Evolutionary conservation across 2,797 vertebrate species (phyloP).

Genomic region (Bucorvus abyssinicus): DNA sequence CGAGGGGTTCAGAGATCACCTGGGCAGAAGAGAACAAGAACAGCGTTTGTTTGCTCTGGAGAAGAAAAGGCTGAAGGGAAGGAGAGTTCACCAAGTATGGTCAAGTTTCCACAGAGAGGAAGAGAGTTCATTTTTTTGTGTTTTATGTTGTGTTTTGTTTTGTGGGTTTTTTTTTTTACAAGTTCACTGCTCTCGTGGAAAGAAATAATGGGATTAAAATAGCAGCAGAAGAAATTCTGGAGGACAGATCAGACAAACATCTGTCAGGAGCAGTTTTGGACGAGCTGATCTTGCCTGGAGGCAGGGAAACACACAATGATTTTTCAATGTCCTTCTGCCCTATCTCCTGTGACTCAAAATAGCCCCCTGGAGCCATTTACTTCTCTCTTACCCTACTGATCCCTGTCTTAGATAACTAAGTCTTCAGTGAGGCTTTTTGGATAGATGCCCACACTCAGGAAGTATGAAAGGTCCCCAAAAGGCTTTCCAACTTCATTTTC

Average conservation of each 20-base stretch:
- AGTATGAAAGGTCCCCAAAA: neutral
- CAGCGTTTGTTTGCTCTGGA: neutral
- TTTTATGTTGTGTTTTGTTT: no score
- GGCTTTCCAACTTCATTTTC: neutral
- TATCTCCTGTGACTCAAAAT: neutral
- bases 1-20: neutral
- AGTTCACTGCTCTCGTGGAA: neutral
- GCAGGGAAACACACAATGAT: neutral
- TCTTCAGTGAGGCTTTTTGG: neutral
- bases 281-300: neutral
- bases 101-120: neutral
- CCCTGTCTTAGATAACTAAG: neutral
- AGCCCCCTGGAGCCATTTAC: neutral
- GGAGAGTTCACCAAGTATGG: neutral
- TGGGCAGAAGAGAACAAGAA: fast-evolving
- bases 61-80: neutral
- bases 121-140: neutral
- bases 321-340: neutral
- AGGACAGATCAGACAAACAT: neutral
- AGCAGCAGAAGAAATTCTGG: neutral
- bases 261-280: conserved; percentile 2
- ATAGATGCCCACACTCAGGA: neutral
- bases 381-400: neutral
- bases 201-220: neutral
- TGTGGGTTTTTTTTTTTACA: neutral